Percentiles rank a stretch among this genome's conserved stretches.
These are phyloP conservation scores for Nycteola revayana DNA, from an alignment of 2,888 invertebrate genomes.

Conservation along the genomic window DNA sequence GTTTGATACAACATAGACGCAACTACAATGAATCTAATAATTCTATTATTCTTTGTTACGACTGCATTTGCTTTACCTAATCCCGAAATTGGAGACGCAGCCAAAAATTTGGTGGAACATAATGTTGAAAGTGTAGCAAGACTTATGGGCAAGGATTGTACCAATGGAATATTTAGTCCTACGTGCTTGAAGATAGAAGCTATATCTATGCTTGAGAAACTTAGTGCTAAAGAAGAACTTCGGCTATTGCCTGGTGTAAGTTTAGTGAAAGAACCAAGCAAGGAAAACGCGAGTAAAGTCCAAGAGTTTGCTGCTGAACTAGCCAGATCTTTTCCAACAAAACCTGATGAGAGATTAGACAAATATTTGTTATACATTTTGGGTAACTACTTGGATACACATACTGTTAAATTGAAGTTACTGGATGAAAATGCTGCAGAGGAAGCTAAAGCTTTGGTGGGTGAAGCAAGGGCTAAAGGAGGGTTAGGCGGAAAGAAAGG, in stretches of 20 bases:
- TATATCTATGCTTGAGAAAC: constrained; percentile 63
- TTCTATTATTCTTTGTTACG: constrained; percentile 41
- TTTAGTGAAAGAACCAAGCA: constrained; percentile 84
- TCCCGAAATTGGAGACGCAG: constrained; percentile 46
- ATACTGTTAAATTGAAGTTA: constrained; percentile 87
- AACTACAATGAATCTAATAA: constrained; percentile 55
- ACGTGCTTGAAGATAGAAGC: constrained; percentile 73
- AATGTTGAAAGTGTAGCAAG: constrained; percentile 49
- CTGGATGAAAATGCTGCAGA: constrained; percentile 84
- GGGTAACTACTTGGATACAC: constrained; percentile 86
- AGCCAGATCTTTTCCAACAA: constrained; percentile 88
- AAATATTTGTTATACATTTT: constrained; percentile 88
- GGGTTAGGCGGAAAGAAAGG: constrained; percentile 72
- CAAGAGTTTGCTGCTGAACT: constrained; percentile 88
- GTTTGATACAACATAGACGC: constrained; percentile 59
- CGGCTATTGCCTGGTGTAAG: constrained; percentile 78
- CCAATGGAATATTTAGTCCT: constrained; percentile 65
- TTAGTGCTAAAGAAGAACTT: constrained; percentile 66
- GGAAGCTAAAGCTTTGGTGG: constrained; percentile 79
- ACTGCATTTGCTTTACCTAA: constrained; percentile 54
- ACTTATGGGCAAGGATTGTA: constrained; percentile 63
- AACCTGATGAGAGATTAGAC: constrained; percentile 88
- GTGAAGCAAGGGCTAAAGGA: constrained; percentile 77
- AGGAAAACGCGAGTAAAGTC: constrained; percentile 79
- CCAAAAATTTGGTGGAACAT: constrained; percentile 43